phyloP scores from a whole-genome alignment of 2,888 invertebrate species.

The Vesta saturnalis region DNA sequence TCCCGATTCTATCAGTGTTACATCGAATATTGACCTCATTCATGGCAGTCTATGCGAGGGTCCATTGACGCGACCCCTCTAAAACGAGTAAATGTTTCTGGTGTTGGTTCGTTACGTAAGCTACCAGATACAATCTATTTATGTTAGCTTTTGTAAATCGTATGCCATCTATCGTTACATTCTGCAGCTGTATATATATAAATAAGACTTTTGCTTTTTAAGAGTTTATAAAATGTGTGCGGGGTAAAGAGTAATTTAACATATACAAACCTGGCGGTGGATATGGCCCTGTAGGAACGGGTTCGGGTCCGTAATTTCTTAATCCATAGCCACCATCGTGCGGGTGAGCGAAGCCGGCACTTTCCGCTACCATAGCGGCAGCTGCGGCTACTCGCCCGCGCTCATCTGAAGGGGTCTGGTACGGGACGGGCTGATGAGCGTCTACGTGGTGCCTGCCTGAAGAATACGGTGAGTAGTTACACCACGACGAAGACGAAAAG shows the following conservation, averaged over 20 bases:
- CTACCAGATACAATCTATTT: conserved; percentile 33
- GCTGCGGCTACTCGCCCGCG: conserved; percentile 71
- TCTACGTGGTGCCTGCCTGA: conserved; percentile 71
- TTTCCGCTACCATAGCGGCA: conserved; percentile 67
- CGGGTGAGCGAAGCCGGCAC: conserved; percentile 77
- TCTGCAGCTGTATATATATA: conserved; percentile 12
- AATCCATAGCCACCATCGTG: conserved; percentile 72
- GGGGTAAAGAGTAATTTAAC: background rate
- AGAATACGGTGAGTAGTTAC: conserved; percentile 74
- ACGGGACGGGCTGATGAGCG: conserved; percentile 70
- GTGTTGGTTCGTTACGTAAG: conserved; percentile 29
- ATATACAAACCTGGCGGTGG: conserved; percentile 77
- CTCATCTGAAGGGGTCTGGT: conserved; percentile 76
- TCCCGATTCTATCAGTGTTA: conserved; percentile 22
- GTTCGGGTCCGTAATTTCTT: conserved; percentile 78
- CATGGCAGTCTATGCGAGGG: conserved; percentile 26
- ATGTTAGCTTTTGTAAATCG: conserved; percentile 28
- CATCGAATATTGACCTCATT: conserved; percentile 36
- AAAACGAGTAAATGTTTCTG: conserved; percentile 21
- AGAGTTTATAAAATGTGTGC: background rate
- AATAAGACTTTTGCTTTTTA: background rate
- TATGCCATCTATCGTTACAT: conserved; percentile 36
- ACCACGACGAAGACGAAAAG: conserved; percentile 76
- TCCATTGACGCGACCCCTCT: conserved; percentile 31
- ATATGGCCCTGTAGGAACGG: conserved; percentile 79